phyloP scores from a whole-genome alignment of 1,140 invertebrate species.

The Helicorthomorpha holstii region DNA sequence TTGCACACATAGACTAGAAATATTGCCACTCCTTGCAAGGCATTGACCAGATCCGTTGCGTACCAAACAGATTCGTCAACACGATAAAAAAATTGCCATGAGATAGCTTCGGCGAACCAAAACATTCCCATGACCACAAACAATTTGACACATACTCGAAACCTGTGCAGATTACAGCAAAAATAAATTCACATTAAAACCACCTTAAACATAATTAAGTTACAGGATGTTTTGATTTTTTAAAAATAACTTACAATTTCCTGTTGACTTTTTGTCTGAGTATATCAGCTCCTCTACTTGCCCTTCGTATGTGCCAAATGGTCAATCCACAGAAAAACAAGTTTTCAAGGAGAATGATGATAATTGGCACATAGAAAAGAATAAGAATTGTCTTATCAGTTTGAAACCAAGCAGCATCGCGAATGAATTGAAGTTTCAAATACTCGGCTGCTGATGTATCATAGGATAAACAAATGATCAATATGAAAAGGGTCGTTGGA shows the following conservation, averaged over 20 bases:
- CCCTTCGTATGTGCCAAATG: not conserved
- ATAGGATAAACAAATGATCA: slow-evolving; percentile 18
- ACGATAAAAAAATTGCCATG: not conserved
- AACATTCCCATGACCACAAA: slow-evolving; percentile 1
- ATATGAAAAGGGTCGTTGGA: slow-evolving; percentile 17
- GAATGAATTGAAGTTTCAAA: slow-evolving; percentile 12
- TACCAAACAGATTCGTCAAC: not conserved
- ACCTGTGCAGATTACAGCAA: not conserved
- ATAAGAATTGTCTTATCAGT: not conserved
- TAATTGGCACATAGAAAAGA: not conserved
- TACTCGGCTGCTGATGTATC: slow-evolving; percentile 10
- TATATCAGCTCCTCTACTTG: too few relatives aligned
- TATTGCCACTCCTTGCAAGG: not conserved
- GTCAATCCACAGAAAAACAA: not conserved
- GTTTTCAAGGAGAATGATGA: not conserved
- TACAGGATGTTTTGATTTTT: too few relatives aligned
- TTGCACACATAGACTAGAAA: slow-evolving; percentile 4
- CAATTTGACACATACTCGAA: not conserved
- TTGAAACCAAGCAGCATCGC: not conserved
- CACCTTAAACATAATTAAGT: too few relatives aligned
- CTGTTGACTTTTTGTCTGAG: not conserved
- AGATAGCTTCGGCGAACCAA: slow-evolving; percentile 1
- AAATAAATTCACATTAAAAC: too few relatives aligned
- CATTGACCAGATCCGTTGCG: not conserved
- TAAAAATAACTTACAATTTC: slow-evolving; percentile 1